A percentile compares a stretch with the other conserved stretches of the same genome.
phyloP scores from a whole-genome alignment of 2,888 invertebrate genomes.

The Nemapogon koenigi region DNA sequence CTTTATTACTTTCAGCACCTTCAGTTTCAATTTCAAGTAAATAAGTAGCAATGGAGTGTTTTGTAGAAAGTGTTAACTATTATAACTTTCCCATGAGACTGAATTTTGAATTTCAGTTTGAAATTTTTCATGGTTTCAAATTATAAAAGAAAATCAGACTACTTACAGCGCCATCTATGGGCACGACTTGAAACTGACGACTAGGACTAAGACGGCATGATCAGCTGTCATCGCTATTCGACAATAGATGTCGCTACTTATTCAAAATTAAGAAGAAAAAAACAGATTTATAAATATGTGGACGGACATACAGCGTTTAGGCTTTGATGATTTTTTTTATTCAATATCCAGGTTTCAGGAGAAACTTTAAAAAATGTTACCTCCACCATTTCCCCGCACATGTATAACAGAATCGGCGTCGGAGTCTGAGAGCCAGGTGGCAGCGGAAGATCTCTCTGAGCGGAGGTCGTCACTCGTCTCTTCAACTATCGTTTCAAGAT shows the following conservation, averaged over 20 bases:
- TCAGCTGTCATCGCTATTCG: no score
- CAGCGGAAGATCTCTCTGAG: slow-evolving; percentile 72
- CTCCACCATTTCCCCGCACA: slow-evolving; percentile 58
- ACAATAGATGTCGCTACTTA: slow-evolving; percentile 33
- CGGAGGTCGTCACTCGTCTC: slow-evolving; percentile 87
- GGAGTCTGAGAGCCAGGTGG: slow-evolving; percentile 73
- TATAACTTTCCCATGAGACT: no score
- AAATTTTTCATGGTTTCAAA: no score
- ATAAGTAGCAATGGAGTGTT: no score
- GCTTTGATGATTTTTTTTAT: background rate
- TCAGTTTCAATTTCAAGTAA: no score
- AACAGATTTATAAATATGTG: background rate
- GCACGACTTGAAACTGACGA: background rate
- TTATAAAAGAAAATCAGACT: no score
- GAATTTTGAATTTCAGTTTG: no score
- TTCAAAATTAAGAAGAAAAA: background rate
- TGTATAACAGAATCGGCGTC: slow-evolving; percentile 84
- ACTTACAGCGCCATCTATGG: slow-evolving; percentile 13
- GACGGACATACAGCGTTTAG: background rate
- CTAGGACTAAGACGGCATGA: no score
- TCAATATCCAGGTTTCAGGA: background rate
- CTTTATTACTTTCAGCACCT: no score
- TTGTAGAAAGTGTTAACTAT: no score
- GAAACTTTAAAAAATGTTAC: slow-evolving; percentile 19
- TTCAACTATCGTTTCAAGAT: slow-evolving; percentile 87